phyloP scores from a whole-genome alignment of 2,888 invertebrate genomes.

The Cartodere bifasciata region DNA sequence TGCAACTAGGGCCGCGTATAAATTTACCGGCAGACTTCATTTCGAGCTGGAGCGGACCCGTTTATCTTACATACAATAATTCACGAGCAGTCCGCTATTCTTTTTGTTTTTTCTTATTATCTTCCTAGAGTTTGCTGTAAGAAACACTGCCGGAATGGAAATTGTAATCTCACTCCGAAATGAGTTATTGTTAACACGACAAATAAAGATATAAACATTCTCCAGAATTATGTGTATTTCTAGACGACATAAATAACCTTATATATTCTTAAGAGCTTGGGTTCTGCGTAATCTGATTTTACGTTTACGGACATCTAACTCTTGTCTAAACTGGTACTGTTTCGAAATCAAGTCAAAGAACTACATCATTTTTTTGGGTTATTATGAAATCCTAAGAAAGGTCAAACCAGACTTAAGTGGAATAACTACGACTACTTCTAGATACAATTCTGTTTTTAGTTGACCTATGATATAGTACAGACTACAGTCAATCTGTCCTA shows the following conservation, averaged over 20 bases:
- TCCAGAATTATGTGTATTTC: slow-evolving; percentile 22
- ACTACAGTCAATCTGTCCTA: too few relatives aligned
- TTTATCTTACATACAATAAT: slow-evolving; percentile 60
- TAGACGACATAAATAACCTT: slow-evolving; percentile 24
- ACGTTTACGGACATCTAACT: too few relatives aligned
- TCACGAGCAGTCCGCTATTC: slow-evolving; percentile 38
- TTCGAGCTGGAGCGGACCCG: slow-evolving; percentile 57
- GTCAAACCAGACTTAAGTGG: too few relatives aligned
- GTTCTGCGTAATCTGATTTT: too few relatives aligned
- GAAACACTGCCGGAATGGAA: slow-evolving; percentile 36
- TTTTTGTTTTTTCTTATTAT: slow-evolving; percentile 35
- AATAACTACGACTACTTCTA: too few relatives aligned
- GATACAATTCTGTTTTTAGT: too few relatives aligned
- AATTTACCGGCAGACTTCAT: slow-evolving; percentile 52
- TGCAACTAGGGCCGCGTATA: slow-evolving; percentile 35
- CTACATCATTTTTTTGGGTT: too few relatives aligned
- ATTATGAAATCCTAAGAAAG: too few relatives aligned
- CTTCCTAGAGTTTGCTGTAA: slow-evolving; percentile 34
- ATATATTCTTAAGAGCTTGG: too few relatives aligned
- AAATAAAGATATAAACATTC: slow-evolving; percentile 30
- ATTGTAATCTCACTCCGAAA: slow-evolving; percentile 36
- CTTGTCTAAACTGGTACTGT: too few relatives aligned
- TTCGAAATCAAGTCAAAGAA: too few relatives aligned
- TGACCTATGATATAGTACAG: too few relatives aligned
- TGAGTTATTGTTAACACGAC: slow-evolving; percentile 34